Percentiles rank a stretch among this genome's conserved stretches.
Conservation (phyloP, 2,888 invertebrate species). For the Caenorhabditis doughertyi region DNA sequence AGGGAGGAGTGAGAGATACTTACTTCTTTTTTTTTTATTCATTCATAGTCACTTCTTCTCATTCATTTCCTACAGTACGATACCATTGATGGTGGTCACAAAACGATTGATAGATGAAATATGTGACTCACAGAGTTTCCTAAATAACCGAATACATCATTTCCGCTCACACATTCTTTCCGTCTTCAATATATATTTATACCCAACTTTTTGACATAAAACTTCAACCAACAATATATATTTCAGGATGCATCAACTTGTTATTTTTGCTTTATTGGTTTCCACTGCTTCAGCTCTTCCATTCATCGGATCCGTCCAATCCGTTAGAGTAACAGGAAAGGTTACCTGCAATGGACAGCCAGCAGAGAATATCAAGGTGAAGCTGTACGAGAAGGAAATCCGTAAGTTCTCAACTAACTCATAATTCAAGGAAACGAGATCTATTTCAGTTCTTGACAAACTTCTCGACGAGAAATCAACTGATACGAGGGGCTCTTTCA, state of each 20-base stretch:
- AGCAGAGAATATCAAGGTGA: slow-evolving; percentile 79
- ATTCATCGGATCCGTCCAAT: slow-evolving; percentile 75
- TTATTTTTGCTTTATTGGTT: slow-evolving; percentile 42
- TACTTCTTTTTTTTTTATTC: slow-evolving; percentile 19
- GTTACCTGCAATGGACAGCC: slow-evolving; percentile 78
- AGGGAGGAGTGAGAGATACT: slow-evolving; percentile 15
- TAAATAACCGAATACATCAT: slow-evolving; percentile 31
- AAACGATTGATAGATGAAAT: slow-evolving; percentile 21
- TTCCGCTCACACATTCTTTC: slow-evolving; percentile 8
- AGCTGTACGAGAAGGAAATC: slow-evolving; percentile 79
- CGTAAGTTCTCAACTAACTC: slow-evolving; percentile 28
- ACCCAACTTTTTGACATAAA: not conserved
- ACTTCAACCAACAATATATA: not conserved
- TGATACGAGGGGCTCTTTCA: slow-evolving; percentile 75
- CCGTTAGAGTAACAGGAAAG: slow-evolving; percentile 76
- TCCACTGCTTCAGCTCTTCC: slow-evolving; percentile 51
- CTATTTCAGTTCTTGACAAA: slow-evolving; percentile 74
- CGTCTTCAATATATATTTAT: slow-evolving; percentile 10
- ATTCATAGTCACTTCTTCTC: slow-evolving; percentile 24
- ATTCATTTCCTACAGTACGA: not conserved
- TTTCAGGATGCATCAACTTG: slow-evolving; percentile 56
- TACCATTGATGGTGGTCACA: slow-evolving; percentile 8
- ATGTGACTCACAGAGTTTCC: slow-evolving; percentile 20
- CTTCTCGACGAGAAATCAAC: slow-evolving; percentile 77
- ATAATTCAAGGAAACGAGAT: not conserved